A percentile compares a stretch with the other conserved stretches of the same genome.
These are phyloP conservation scores for Xylophagus ater DNA, from an alignment of 2,888 invertebrate species.

Conservation along the genomic window DNA sequence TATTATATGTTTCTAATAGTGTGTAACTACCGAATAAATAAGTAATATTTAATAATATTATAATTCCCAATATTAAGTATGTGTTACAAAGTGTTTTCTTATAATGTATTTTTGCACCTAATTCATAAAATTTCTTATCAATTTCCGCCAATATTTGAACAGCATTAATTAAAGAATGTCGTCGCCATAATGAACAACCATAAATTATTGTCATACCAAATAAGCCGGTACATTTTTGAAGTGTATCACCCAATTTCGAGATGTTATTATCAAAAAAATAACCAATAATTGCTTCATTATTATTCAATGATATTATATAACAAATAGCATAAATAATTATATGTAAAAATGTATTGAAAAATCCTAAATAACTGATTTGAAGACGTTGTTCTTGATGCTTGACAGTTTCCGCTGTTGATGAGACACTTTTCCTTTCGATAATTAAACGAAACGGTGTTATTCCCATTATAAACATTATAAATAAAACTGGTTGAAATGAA, in stretches of 20 bases:
- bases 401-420: not conserved
- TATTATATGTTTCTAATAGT: conserved; percentile 27
- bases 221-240: conserved; percentile 32
- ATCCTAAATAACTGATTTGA: conserved; percentile 10
- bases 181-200: conserved; percentile 27
- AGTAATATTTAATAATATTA: conserved; percentile 26
- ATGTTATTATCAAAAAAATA: conserved; percentile 34
- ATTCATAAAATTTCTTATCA: conserved; percentile 29
- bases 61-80: conserved; percentile 26
- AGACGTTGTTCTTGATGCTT: not conserved
- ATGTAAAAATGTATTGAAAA: conserved; percentile 10
- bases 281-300: conserved; percentile 31
- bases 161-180: conserved; percentile 26
- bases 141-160: conserved; percentile 27
- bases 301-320: conserved; percentile 26
- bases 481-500: conserved; percentile 24
- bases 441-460: not conserved
- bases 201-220: conserved; percentile 32
- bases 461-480: not conserved
- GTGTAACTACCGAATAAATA: conserved; percentile 32
- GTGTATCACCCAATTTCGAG: conserved; percentile 30
- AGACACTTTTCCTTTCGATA: not conserved
- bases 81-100: conserved; percentile 32
- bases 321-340: conserved; percentile 25
- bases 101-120: conserved; percentile 32